Evolutionary conservation across 2,113 vertebrate genomes (phyloP).

Genomic region (Paratilapia polleni): DNA sequence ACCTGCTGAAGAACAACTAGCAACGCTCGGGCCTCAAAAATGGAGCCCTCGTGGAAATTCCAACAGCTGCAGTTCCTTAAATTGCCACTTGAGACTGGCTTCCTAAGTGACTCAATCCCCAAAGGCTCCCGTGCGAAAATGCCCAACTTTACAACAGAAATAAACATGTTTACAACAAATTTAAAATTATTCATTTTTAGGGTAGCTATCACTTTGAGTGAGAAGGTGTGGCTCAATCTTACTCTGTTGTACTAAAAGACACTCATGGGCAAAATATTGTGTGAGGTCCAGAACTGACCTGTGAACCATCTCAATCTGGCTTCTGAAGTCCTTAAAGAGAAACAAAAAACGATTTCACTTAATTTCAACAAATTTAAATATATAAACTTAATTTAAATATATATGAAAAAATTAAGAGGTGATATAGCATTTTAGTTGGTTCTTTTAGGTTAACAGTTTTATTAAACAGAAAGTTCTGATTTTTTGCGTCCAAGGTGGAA

Average conservation of each 20-base stretch:
- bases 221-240: rapidly evolving
- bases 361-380: background rate
- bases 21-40: rapidly evolving
- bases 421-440: background rate
- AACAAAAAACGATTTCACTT: background rate
- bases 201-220: background rate
- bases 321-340: too few relatives aligned
- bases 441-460: too few relatives aligned
- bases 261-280: rapidly evolving
- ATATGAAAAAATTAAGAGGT: background rate
- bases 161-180: rapidly evolving
- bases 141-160: too few relatives aligned
- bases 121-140: too few relatives aligned
- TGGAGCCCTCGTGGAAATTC: background rate
- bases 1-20: background rate
- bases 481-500: background rate
- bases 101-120: too few relatives aligned
- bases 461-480: background rate
- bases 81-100: background rate
- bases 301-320: too few relatives aligned
- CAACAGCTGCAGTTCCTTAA: background rate
- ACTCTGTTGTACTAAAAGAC: background rate
- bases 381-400: too few relatives aligned
- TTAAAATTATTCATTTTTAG: too few relatives aligned
- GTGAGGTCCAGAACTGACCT: too few relatives aligned